A percentile compares a stretch with the other conserved stretches of the same genome.
These are phyloP conservation scores for Petrophora chlorosata DNA, from an alignment of 2,888 invertebrate species.

Conservation along the genomic window DNA sequence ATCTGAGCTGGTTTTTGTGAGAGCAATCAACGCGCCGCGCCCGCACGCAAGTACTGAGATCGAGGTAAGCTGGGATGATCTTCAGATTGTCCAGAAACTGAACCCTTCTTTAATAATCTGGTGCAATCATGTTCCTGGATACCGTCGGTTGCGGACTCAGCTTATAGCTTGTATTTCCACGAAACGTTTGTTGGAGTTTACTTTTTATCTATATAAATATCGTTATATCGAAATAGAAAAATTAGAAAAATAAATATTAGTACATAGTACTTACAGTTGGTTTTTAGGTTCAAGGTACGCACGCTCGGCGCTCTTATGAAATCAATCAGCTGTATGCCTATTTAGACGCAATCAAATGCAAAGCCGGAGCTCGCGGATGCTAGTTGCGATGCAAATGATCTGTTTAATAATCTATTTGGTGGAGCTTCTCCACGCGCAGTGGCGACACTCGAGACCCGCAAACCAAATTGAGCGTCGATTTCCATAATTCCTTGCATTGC, in stretches of 20 bases:
- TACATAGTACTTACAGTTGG: too few species aligned
- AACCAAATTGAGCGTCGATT: constrained; percentile 15
- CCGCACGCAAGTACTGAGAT: neutral
- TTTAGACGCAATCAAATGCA: neutral
- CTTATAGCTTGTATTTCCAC: neutral
- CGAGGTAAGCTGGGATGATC: constrained; percentile 7
- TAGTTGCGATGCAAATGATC: constrained; percentile 16
- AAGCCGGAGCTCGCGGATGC: neutral
- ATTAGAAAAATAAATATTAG: too few species aligned
- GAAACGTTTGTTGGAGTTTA: neutral
- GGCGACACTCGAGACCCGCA: neutral
- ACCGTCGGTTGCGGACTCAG: neutral
- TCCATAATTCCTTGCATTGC: constrained; percentile 13
- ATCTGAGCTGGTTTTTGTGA: neutral
- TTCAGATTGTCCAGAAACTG: constrained; percentile 7
- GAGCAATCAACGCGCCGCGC: neutral
- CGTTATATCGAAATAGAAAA: too few species aligned
- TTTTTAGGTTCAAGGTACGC: too few species aligned
- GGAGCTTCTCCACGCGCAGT: neutral
- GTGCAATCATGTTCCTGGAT: constrained; percentile 6
- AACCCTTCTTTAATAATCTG: constrained; percentile 9
- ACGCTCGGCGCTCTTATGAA: too few species aligned
- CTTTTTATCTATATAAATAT: too few species aligned
- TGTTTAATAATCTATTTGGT: constrained; percentile 18
- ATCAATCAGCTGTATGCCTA: neutral